A percentile compares a stretch with the other conserved stretches of the same genome.
These are phyloP conservation scores for Amphiprion ocellaris DNA, from an alignment of 2,113 vertebrate species.

Conservation along the genomic window DNA sequence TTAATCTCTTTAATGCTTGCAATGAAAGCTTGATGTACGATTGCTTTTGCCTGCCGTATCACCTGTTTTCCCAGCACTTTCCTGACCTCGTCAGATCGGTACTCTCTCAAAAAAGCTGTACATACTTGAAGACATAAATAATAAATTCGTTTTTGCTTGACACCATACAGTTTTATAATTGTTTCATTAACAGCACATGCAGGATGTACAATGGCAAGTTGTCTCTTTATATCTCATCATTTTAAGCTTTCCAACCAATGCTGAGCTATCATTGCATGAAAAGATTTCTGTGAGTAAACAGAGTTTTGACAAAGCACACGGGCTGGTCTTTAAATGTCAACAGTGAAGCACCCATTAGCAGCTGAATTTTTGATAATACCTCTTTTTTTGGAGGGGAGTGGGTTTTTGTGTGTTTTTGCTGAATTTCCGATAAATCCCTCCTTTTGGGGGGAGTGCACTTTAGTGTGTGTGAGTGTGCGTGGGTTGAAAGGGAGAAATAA, in stretches of 20 bases:
- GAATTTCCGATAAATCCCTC: no score
- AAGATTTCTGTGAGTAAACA: background rate
- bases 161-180: slow-evolving; percentile 61
- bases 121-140: slow-evolving; percentile 88
- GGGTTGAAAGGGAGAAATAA: background rate
- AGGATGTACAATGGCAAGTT: background rate
- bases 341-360: background rate
- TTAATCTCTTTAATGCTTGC: slow-evolving; percentile 71
- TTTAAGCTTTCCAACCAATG: background rate
- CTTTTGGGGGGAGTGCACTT: no score
- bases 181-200: background rate
- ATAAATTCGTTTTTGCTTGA: slow-evolving; percentile 89
- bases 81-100: slow-evolving; percentile 79
- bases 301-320: background rate
- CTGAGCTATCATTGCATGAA: background rate
- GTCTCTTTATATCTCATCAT: no score
- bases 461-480: background rate
- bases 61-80: slow-evolving; percentile 70
- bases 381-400: background rate
- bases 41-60: slow-evolving; percentile 85
- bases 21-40: slow-evolving; percentile 77
- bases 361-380: background rate
- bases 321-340: background rate
- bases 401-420: background rate
- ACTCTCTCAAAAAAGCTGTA: slow-evolving; percentile 86